These are phyloP conservation scores for Microcebus griseorufus DNA, from an alignment of 2,113 vertebrate species.

Conservation along the genomic window DNA sequence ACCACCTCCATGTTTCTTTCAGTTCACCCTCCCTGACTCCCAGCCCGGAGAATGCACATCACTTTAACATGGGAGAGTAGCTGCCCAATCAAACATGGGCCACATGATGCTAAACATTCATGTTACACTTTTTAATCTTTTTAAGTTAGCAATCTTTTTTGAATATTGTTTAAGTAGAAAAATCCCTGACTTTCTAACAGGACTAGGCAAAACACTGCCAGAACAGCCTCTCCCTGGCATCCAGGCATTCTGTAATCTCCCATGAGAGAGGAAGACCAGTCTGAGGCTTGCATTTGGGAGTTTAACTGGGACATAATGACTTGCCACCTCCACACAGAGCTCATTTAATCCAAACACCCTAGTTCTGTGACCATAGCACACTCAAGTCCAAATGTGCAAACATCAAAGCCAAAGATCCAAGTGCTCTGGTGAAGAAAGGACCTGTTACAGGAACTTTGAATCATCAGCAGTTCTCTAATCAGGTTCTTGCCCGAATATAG, in stretches of 20 bases:
- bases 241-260: not conserved
- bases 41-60: not conserved
- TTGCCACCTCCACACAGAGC: not conserved
- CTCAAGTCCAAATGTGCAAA: not conserved
- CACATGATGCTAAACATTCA: not conserved
- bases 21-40: not conserved
- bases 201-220: not conserved
- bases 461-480: not conserved
- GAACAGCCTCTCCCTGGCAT: not conserved
- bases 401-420: not conserved
- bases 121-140: not conserved
- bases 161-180: not conserved
- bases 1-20: not conserved
- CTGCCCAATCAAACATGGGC: not conserved
- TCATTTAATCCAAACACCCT: not conserved
- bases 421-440: not conserved
- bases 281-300: not conserved
- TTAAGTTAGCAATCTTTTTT: not conserved
- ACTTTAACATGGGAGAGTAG: not conserved
- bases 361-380: not conserved
- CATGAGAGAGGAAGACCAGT: not conserved
- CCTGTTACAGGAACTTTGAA: not conserved
- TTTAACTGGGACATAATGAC: not conserved
- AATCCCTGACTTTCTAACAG: not conserved
- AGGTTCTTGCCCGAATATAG: not conserved